Conservation (phyloP, 2,888 invertebrate genomes). For the Hemaris fuciformis region DNA sequence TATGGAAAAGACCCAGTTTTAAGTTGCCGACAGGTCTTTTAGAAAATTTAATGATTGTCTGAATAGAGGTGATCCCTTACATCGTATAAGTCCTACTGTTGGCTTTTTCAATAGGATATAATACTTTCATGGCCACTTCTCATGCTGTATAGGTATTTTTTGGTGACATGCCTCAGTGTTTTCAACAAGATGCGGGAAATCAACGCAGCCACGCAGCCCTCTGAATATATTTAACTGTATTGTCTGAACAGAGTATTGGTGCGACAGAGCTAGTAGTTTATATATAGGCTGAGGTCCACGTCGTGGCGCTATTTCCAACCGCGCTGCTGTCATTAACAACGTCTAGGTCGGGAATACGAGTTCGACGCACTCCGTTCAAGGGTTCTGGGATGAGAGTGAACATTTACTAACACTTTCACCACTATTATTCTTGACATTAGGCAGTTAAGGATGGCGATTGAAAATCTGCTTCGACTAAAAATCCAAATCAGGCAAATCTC, state of each 20-base stretch:
- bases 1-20: too few relatives aligned
- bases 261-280: neutral
- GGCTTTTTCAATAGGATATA: too few relatives aligned
- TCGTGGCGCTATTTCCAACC: slow-evolving; percentile 19
- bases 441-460: neutral
- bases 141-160: too few relatives aligned
- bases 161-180: too few relatives aligned
- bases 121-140: too few relatives aligned
- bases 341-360: slow-evolving; percentile 15
- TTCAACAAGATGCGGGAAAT: neutral
- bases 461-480: too few relatives aligned
- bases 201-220: neutral
- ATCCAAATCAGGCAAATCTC: too few relatives aligned
- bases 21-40: too few relatives aligned
- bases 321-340: slow-evolving; percentile 22
- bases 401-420: neutral
- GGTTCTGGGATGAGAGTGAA: neutral
- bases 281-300: slow-evolving; percentile 1
- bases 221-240: neutral
- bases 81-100: too few relatives aligned
- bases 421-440: neutral
- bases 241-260: neutral
- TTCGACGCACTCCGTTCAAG: slow-evolving; percentile 1
- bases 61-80: too few relatives aligned
- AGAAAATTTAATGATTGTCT: too few relatives aligned